Conservation (phyloP, 2,113 vertebrate genomes). For the Ictalurus punctatus region DNA sequence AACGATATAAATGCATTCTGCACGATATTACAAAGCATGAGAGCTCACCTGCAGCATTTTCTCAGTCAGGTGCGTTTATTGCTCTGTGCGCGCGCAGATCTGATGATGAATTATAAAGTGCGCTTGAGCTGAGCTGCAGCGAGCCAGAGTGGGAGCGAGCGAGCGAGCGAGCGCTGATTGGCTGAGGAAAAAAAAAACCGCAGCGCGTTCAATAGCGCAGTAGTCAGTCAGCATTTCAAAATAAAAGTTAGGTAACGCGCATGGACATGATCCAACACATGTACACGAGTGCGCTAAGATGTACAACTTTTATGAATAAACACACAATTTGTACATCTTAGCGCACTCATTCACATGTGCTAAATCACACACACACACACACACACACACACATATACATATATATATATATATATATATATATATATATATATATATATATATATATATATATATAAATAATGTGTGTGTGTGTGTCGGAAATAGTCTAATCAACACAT, state of each 20-base stretch:
- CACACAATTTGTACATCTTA: no score
- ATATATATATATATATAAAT: no score
- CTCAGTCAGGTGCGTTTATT: not conserved
- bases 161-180: constrained; percentile 44
- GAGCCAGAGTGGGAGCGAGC: not conserved
- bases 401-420: no score
- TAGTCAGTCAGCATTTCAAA: not conserved
- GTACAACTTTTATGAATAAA: not conserved
- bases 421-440: no score
- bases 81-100: not conserved
- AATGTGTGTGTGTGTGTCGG: no score
- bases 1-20: not conserved
- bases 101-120: constrained; percentile 17
- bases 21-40: not conserved
- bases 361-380: no score
- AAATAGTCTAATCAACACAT: no score
- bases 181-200: constrained; percentile 4
- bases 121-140: not conserved
- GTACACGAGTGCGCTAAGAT: not conserved
- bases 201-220: not conserved
- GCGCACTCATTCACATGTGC: no score
- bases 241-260: not conserved
- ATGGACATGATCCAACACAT: not conserved
- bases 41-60: constrained; percentile 51
- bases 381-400: no score